Evolutionary conservation across 2,113 vertebrate genomes (phyloP), one percentile per base, ranked within the genome.

Genomic region (Apeltes quadracus): DNA sequence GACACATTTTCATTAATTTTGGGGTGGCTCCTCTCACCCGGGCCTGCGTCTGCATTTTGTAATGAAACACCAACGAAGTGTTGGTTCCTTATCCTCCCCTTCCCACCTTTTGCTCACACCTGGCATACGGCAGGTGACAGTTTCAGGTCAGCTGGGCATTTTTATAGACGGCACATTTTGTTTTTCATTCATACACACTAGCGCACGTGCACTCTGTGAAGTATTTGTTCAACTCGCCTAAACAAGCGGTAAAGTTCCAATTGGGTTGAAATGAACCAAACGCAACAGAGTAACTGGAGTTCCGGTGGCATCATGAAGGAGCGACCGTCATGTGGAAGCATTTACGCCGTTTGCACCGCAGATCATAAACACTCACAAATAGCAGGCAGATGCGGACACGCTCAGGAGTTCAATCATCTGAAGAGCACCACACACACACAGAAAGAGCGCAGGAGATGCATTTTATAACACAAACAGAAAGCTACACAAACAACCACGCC

Each of bases 321-420:
- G 72, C 69, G 39, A 73, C 44, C 82, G 16, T 91, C 90, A 90
- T 90, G 88, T 93, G 92, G 90, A 90, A 92, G 87, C 88, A 62
- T 89, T 91, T 88, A 88, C 46, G 68, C 76, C 83, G 88, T 87
- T 88, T 89, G 88, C 84, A 65, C 85, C 88, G 84, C 87, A 89
- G 80, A 91, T 90, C 90, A 90, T 90, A 92, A 91, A 92, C 89
- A 91, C 77, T 81, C 88, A 87, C 89, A 91, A 92, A 93, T 91
- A 86, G 87, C 89, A 90, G 90, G 89, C 90, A 93, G 90, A 91
- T 93, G 92, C 89, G 85, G 84, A 86, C 89, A 81, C 72, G 85
- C 87, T 90, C 81, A 68, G 84, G 85, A 90, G 84, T 88, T 88
- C 84, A 89, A 55, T 89, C 88, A 81, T 88, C 78, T 87, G 81